Conservation (phyloP, 2,113 vertebrate species). For the Pteruthius melanotis region DNA sequence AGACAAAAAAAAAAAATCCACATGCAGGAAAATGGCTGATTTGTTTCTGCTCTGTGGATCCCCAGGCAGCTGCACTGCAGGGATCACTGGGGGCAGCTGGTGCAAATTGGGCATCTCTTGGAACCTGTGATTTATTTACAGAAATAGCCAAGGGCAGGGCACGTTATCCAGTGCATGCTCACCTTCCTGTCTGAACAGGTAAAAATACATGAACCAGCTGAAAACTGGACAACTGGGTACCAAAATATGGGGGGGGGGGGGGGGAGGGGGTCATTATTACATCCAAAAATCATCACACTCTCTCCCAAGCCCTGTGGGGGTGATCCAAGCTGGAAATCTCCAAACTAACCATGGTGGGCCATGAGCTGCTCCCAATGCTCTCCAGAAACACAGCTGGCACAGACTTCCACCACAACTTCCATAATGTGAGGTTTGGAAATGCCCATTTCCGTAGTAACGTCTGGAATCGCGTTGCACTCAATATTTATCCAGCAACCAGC, state of each 20-base stretch:
- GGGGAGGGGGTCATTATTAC: neutral
- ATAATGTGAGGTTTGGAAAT: neutral
- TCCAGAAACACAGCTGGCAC: neutral
- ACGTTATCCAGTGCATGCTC: neutral
- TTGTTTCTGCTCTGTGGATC: neutral
- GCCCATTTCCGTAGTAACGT: neutral
- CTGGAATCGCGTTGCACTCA: neutral
- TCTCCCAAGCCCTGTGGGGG: neutral
- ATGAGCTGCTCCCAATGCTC: neutral
- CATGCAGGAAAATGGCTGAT: neutral
- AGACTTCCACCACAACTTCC: neutral
- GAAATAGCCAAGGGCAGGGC: neutral
- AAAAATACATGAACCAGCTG: neutral
- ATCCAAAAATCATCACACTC: neutral
- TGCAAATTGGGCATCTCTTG: neutral
- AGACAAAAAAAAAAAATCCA: neutral
- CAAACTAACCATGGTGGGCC: neutral
- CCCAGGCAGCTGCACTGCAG: neutral
- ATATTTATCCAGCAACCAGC: conserved; percentile 35
- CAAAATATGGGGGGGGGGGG: neutral
- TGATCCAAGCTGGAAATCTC: neutral
- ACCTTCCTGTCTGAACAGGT: neutral
- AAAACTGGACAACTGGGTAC: neutral
- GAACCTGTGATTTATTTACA: neutral
- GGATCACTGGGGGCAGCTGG: neutral